Evolutionary conservation across 2,797 vertebrate species (phyloP), one percentile per base, ranked within the genome.

Genomic region (Kryptopterus vitreolus): DNA sequence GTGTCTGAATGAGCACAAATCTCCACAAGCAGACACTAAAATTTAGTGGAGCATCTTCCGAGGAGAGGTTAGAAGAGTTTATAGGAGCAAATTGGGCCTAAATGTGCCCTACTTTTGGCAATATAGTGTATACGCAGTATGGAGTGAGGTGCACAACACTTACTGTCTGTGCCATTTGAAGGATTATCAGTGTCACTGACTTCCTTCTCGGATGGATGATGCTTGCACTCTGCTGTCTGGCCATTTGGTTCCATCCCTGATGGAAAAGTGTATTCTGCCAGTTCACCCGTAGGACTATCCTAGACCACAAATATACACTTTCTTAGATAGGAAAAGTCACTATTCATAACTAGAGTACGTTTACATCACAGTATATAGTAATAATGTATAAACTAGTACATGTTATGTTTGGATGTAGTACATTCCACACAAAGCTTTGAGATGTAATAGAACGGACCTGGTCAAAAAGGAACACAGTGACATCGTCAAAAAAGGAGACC

Each of bases 381-480:
- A n/a, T n/a, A n/a, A n/a, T n/a, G n/a, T n/a, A n/a, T 52, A 52
- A 70, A 29, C 20, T 9, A 26, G 26, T 4, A 46, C 33, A 46
- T 9, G 0, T 22, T 50, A 53, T 31, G 3, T 53, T 33, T 43
- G 6, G 10, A 43, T 43, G 7, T 43, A 7, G 38, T 35, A 55
- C 50, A 35, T 24, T 33, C 13, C 2, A 63, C 59, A 77, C 33
- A 78, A 33, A 33, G 62, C 18, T 4, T 48, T 7, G 63, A 50
- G 1, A 29, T 2, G 16, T 1, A 52, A 76, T 0, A 0, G 4
- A 22, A 29, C 90, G 13, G 89, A 99, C 98, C 97, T 99, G 97
- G 91, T 99, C 97, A 22, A 99, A 99, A 89, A 99, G 95, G 92
- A 97, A 98, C 90, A 99, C 96, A 0, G 98, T 99, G 71, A 99